A percentile compares a stretch with the other conserved stretches of the same genome.
These are phyloP conservation scores for Euborellia annulipes DNA, from an alignment of 1,140 invertebrate species.

Conservation along the genomic window DNA sequence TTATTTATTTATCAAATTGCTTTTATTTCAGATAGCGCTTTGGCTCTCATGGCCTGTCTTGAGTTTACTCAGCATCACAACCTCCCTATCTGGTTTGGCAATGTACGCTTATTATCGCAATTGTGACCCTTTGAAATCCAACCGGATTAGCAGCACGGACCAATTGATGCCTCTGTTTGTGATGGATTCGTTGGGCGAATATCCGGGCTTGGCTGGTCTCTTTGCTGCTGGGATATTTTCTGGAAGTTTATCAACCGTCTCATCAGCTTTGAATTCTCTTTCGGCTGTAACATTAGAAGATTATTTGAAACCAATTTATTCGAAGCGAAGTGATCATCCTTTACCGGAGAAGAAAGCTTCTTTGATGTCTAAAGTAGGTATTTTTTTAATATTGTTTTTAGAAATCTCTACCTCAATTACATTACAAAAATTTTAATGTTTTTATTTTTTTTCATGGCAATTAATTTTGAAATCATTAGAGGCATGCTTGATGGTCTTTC, in stretches of 20 bases:
- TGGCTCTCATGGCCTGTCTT: constrained; percentile 57
- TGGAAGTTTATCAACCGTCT: constrained; percentile 71
- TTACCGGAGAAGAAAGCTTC: constrained; percentile 22
- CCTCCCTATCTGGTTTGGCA: constrained; percentile 59
- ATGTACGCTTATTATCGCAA: constrained; percentile 57
- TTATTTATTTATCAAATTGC: too few species aligned
- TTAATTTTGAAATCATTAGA: too few species aligned
- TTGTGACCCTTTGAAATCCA: constrained; percentile 52
- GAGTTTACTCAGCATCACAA: constrained; percentile 44
- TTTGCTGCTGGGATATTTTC: constrained; percentile 74
- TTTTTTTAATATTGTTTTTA: too few species aligned
- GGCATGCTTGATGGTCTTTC: too few species aligned
- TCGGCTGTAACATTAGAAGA: constrained; percentile 78
- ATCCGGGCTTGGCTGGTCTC: constrained; percentile 58
- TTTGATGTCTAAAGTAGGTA: constrained; percentile 17
- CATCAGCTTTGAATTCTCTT: constrained; percentile 67
- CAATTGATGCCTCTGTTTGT: constrained; percentile 61
- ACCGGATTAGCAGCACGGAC: constrained; percentile 31
- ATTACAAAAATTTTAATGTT: too few species aligned
- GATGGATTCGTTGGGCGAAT: constrained; percentile 48
- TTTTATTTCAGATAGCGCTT: constrained; percentile 39
- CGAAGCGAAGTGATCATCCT: constrained; percentile 13
- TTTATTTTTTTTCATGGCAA: too few species aligned
- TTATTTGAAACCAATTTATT: constrained; percentile 40
- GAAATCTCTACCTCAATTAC: too few species aligned